These are phyloP conservation scores for Synergus umbraculus DNA, from an alignment of 2,888 invertebrate species.

Conservation along the genomic window DNA sequence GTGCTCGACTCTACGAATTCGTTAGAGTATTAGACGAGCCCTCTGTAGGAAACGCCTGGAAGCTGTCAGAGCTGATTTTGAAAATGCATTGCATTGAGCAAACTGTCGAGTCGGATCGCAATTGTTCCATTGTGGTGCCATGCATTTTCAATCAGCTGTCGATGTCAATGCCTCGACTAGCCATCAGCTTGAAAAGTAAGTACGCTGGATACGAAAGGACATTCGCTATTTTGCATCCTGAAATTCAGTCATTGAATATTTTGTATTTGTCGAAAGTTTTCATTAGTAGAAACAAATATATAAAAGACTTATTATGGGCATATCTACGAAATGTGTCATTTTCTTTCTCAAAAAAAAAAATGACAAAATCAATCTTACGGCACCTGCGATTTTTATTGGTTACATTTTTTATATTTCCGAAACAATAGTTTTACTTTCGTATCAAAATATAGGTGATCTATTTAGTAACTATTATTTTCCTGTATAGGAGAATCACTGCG, in stretches of 20 bases:
- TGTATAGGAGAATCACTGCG: too few species aligned
- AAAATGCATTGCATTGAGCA: constrained; percentile 3
- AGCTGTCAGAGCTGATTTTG: not conserved
- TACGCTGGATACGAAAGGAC: not conserved
- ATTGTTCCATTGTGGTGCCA: not conserved
- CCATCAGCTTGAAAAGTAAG: not conserved
- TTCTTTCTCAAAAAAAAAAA: too few species aligned
- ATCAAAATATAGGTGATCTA: too few species aligned
- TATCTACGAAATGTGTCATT: too few species aligned
- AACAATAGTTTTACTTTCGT: too few species aligned
- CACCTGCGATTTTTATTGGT: too few species aligned
- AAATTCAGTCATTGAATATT: not conserved
- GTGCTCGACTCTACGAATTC: not conserved
- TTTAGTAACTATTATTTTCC: too few species aligned
- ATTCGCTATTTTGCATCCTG: not conserved
- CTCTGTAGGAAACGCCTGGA: not conserved
- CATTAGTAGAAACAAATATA: not conserved
- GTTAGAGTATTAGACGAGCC: not conserved
- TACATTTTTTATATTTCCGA: too few species aligned
- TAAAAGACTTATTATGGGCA: not conserved
- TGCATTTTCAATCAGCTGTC: constrained; percentile 5
- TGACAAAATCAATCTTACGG: too few species aligned
- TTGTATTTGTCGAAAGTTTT: not conserved
- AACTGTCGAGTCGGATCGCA: not conserved
- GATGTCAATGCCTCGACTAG: not conserved